Evolutionary conservation across 1,140 invertebrate species (phyloP), one percentile per base, ranked within the genome.

Genomic region (Dreissena polymorpha): DNA sequence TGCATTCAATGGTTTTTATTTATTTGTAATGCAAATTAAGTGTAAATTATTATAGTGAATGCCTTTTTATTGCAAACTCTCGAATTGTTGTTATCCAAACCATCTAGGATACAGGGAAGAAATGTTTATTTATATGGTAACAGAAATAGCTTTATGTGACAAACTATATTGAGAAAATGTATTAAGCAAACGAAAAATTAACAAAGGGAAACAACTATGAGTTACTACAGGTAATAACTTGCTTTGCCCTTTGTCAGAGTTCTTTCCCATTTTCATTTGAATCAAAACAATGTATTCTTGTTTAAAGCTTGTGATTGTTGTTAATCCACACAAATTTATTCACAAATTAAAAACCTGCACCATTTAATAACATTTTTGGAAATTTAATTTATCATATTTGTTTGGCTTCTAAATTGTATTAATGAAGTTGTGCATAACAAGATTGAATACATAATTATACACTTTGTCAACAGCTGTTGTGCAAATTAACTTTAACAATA

Each of bases 131-230:
- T n/a, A n/a, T n/a, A n/a, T n/a, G n/a, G n/a, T 39, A 39, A 39
- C 39, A 39, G 8, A 39, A 39, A 39, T 39, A 39, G 39, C 39
- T 39, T 39, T 8, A 39, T 39, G 39, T 2, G 8, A 8, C 39
- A 5, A 8, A 8, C 39, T 39, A 39, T 5, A 39, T 39, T 39
- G 39, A 39, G 39, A 8, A 39, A 39, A 39, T 39, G 2, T 39
- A 39, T 39, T 5, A 39, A 39, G n/a, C n/a, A n/a, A n/a, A 39
- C 39, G 8, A 39, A 39, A 39, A 39, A 5, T 39, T 8, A 39
- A 39, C 39, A 75, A 76, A 76, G 74, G 74, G 63, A 64, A 8
- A 50, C 10, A 67, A 76, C 65, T 67, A 76, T 76, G 74, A 76
- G 39, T 76, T 76, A 76, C 60, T 76, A 76, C 23, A 76, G 74